Base-by-base conservation (phyloP, 2,113 vertebrate genomes). In the Scopus umbretta region DNA sequence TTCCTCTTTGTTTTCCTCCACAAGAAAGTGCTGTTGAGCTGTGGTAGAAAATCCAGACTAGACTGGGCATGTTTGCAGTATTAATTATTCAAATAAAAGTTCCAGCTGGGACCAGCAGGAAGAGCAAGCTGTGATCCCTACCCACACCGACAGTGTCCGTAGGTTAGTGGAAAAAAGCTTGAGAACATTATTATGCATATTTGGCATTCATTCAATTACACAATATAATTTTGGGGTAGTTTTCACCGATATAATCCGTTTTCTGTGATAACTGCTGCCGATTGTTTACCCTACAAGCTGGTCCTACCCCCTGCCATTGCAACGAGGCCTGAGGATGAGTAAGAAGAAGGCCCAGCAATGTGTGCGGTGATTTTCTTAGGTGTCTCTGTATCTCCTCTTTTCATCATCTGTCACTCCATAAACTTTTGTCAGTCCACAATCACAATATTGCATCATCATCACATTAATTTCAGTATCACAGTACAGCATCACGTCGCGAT, bases 401-500 rank as follows among this genome's bases (percentile, higher is more conserved):
- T 61, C 38, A 14, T 67, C 45, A 11, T 15, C 23, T 25, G 1
- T n/a, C 40, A 4, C 40, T 45, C 70, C 38, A 15, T 38, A 61
- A 42, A 43, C 43, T 2, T 16, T 14, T 43, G 22, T 38, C 53
- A 32, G 4, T 62, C 42, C 7, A 3, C 4, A 34, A 17, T 29
- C 14, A 26, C 38, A n/a, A 8, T 23, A 8, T 47, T 16, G 45
- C 22, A 22, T 36, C 62, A 13, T 47, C 15, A 4, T 11, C 70
- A 9, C 26, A 0, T 23, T 27, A 16, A 14, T 18, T 36, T 13
- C 29, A 10, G 26, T 63, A 3, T 45, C 5, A 2, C 17, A 10
- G 49, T 6, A 4, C 14, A 34, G 74, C 14, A 32, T 7, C 18
- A 0, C 30, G 0, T 7, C 10, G 47, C 4, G 1, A 23, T 49